phyloP scores from a whole-genome alignment of 1,140 invertebrate species.

The Cotesia chilonis region DNA sequence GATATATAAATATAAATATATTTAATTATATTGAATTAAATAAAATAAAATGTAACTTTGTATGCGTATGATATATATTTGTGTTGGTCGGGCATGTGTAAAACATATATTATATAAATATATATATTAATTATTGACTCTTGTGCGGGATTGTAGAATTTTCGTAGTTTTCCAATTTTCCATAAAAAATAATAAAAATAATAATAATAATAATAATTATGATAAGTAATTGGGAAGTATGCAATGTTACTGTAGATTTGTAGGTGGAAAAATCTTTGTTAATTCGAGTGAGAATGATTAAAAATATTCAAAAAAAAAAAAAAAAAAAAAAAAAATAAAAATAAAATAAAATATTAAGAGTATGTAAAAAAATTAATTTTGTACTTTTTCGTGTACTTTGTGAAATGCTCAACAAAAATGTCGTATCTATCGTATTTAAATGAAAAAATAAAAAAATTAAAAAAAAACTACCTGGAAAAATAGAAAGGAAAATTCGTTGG shows the following conservation, averaged over 20 bases:
- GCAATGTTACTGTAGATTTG: constrained; percentile 9
- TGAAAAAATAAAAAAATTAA: constrained; percentile 2
- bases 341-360: constrained; percentile 51
- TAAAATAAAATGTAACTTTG: neutral
- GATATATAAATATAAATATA: constrained; percentile 27
- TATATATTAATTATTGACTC: neutral
- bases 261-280: constrained; percentile 18
- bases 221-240: neutral
- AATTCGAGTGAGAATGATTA: constrained; percentile 25
- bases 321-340: constrained; percentile 44
- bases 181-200: constrained; percentile 2
- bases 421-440: constrained; percentile 41
- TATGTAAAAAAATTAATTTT: constrained; percentile 64
- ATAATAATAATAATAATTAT: constrained; percentile 22
- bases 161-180: constrained; percentile 31
- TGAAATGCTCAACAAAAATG: constrained; percentile 56
- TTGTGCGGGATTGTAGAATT: constrained; percentile 37
- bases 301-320: constrained; percentile 35
- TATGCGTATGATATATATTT: constrained; percentile 30
- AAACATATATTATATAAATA: constrained; percentile 29
- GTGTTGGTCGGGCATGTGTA: constrained; percentile 32
- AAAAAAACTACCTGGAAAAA: neutral
- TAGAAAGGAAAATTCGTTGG: neutral
- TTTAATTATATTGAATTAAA: neutral
- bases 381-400: constrained; percentile 59